phyloP scores from a whole-genome alignment of 2,888 invertebrate species.

The Azorinus chamasolen region DNA sequence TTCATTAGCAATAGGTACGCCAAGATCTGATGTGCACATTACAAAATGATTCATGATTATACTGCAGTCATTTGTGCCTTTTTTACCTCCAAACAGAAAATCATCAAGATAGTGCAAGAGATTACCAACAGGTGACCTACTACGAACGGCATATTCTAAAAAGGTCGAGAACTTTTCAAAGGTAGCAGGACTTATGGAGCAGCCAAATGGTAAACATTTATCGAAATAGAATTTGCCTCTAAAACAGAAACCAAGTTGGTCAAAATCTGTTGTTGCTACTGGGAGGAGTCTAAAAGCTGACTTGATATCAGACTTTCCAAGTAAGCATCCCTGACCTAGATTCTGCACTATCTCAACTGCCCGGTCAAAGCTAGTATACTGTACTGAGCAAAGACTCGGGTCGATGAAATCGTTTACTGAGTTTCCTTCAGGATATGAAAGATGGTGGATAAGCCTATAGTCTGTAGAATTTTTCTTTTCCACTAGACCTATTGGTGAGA shows the following conservation, averaged over 20 bases:
- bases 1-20: slow-evolving; percentile 29
- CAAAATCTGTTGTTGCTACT: slow-evolving; percentile 12
- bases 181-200: slow-evolving; percentile 6
- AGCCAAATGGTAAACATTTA: slow-evolving; percentile 17
- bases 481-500: slow-evolving; percentile 11
- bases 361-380: slow-evolving; percentile 88
- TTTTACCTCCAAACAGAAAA: too few species aligned
- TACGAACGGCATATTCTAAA: slow-evolving; percentile 30
- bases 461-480: slow-evolving; percentile 2
- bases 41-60: not conserved
- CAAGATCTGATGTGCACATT: slow-evolving; percentile 4
- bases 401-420: slow-evolving; percentile 8
- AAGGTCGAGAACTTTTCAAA: slow-evolving; percentile 18
- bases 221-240: slow-evolving; percentile 7
- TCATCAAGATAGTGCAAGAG: too few species aligned
- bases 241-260: slow-evolving; percentile 18
- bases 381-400: slow-evolving; percentile 6
- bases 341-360: slow-evolving; percentile 79
- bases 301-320: slow-evolving; percentile 23
- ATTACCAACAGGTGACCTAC: not conserved
- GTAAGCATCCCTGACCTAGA: slow-evolving; percentile 14
- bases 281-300: slow-evolving; percentile 17
- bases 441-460: slow-evolving; percentile 3
- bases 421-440: slow-evolving; percentile 10
- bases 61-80: slow-evolving; percentile 14